phyloP scores from a whole-genome alignment of 1,140 invertebrate species.

The Drosophila hydei region DNA sequence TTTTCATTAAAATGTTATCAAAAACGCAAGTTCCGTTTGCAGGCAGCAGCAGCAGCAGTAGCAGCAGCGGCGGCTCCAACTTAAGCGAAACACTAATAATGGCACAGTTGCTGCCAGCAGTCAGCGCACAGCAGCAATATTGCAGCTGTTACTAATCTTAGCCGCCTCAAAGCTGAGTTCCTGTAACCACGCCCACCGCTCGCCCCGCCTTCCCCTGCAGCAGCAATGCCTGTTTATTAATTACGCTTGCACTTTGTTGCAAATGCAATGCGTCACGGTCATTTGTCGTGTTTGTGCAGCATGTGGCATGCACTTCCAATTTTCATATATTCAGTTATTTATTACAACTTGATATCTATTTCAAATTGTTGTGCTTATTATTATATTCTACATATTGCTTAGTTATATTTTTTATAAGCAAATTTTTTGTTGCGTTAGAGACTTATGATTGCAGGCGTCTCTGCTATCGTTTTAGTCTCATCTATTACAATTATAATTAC shows the following conservation, averaged over 20 bases:
- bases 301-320: slow-evolving; percentile 8
- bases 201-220: background rate
- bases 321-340: background rate
- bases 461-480: no score
- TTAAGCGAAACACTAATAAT: slow-evolving; percentile 63
- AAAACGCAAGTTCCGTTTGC: slow-evolving; percentile 65
- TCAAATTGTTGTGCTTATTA: no score
- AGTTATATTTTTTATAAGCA: no score
- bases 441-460: no score
- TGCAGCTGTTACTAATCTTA: slow-evolving; percentile 52
- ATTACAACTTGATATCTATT: no score
- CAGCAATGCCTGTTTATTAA: slow-evolving; percentile 55
- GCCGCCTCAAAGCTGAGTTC: slow-evolving; percentile 18
- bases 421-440: no score
- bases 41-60: slow-evolving; percentile 32
- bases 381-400: no score
- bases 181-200: background rate
- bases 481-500: no score
- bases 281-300: slow-evolving; percentile 23
- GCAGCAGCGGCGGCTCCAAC: slow-evolving; percentile 32
- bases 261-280: slow-evolving; percentile 7
- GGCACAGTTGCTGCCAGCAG: slow-evolving; percentile 23
- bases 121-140: slow-evolving; percentile 19
- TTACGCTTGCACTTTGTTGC: slow-evolving; percentile 39
- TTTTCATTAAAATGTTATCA: slow-evolving; percentile 82